Base-by-base conservation (phyloP, 35 echinoderm and acorn worm genomes). In the Acanthaster planci region DNA sequence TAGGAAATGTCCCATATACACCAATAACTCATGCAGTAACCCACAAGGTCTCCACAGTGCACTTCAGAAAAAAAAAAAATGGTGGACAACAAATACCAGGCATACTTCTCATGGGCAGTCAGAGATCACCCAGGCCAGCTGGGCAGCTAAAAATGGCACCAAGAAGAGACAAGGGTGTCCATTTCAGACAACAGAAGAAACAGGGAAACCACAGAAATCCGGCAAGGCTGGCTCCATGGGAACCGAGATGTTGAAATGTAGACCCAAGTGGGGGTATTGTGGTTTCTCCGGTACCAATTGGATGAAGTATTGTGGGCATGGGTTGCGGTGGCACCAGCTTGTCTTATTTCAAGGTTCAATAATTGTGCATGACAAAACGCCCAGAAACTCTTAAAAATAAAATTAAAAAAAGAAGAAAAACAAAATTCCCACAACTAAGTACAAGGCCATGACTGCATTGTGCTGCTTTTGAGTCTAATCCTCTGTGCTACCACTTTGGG, bases 331-430 rank as follows among this genome's bases (percentile, higher is more conserved):
- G 64, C 29, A 72, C 64, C 29, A 7, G 7, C 1, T n/a, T 27
- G 64, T 72, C 64, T 34, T 72, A 72, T 72, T 72, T 72, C 64
- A 72, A 72, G 64, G 64, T 72, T 34, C 64, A 72, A 72, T 72
- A 72, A 72, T 72, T 72, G 30, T 72, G 64, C 64, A 72, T 35
- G 64, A 72, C 19, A 60, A 60, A 60, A 55, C 10, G 52, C 21
- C 10, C 52, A 55, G 52, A 55, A 55, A 55, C 52, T 21, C 52
- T 55, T 55, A 0, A 55, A 55, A 21, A 21, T 55, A 55, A 55
- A 10, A 55, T 55, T 55, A n/a, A n/a, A n/a, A n/a, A n/a, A n/a
- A n/a, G n/a, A 47, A 47, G 42, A 47, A 47, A 47, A 47, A 47
- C 42, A 4, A 12, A 47, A 47, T 47, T 6, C 42, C 4, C 42